Percentiles rank a stretch among this genome's conserved stretches.
These are phyloP conservation scores for Mormyrus hasselquistii DNA, from an alignment of 2,797 vertebrate genomes.

Conservation along the genomic window DNA sequence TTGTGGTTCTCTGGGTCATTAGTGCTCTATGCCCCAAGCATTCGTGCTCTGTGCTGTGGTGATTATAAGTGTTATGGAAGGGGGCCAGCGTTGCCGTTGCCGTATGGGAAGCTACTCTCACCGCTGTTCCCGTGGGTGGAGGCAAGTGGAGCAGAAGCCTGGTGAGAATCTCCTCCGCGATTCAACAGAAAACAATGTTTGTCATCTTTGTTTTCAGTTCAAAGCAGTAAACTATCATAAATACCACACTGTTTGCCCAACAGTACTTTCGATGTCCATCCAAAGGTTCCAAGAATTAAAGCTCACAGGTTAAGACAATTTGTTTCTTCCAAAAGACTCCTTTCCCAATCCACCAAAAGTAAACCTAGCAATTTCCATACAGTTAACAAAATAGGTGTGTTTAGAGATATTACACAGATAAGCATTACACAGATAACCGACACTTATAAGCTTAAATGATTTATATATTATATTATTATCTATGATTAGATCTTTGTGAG, in stretches of 20 bases:
- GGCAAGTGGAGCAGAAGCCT: not conserved
- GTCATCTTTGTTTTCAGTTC: not conserved
- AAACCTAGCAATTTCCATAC: conserved; percentile 20
- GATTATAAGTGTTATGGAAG: not conserved
- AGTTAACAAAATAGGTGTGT: not conserved
- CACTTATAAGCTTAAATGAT: conserved; percentile 25
- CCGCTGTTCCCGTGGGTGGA: conserved; percentile 3
- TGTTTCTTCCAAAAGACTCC: not conserved
- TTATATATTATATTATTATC: conserved; percentile 21
- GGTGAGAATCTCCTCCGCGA: not conserved
- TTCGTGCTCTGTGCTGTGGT: not conserved
- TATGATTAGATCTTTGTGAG: not conserved
- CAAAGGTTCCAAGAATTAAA: conserved; percentile 1
- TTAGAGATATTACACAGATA: conserved; percentile 17
- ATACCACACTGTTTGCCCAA: conserved; percentile 17
- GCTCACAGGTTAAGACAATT: conserved; percentile 12
- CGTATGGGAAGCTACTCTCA: conserved; percentile 8
- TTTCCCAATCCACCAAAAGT: conserved; percentile 8
- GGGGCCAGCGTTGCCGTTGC: not conserved
- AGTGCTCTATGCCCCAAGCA: not conserved
- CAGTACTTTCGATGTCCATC: not conserved
- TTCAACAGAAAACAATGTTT: conserved; percentile 14
- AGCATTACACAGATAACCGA: conserved; percentile 6
- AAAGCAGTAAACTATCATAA: not conserved
- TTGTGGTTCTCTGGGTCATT: not conserved